These are phyloP conservation scores for Nasonia vitripennis DNA, from an alignment of 1,140 invertebrate genomes.

Conservation along the genomic window DNA sequence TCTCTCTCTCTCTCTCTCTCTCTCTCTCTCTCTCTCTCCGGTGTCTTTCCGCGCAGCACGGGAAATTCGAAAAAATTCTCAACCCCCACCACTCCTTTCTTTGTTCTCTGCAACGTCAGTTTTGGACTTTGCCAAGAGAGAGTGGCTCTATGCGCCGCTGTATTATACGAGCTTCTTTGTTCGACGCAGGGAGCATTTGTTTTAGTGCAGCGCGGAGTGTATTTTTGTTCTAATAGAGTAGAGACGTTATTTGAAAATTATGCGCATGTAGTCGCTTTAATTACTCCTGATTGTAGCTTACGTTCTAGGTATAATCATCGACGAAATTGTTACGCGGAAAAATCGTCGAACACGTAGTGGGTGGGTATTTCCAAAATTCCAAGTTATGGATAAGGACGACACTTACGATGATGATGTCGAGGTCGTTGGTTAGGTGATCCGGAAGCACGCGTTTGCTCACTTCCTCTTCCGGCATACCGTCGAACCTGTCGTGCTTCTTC, in stretches of 20 bases:
- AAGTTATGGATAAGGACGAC: slow-evolving; percentile 49
- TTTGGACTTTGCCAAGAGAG: background rate
- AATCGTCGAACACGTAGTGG: too few relatives aligned
- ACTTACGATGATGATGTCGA: slow-evolving; percentile 99
- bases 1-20: slow-evolving; percentile 5
- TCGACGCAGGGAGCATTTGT: background rate
- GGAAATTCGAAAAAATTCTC: slow-evolving; percentile 35
- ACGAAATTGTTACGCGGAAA: too few relatives aligned
- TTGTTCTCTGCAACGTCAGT: background rate
- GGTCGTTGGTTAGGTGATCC: slow-evolving; percentile 92
- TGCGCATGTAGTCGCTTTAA: too few relatives aligned
- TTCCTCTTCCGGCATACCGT: slow-evolving; percentile 97
- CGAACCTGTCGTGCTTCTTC: slow-evolving; percentile 97
- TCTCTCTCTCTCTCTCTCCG: slow-evolving; percentile 13
- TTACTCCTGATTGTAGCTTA: too few relatives aligned
- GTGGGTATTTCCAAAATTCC: too few relatives aligned
- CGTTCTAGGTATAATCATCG: too few relatives aligned
- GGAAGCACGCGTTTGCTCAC: slow-evolving; percentile 93
- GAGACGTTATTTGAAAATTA: too few relatives aligned
- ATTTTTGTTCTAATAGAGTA: background rate
- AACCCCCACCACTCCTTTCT: background rate
- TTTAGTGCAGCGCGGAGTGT: background rate
- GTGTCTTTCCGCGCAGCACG: background rate
- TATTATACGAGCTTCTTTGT: background rate
- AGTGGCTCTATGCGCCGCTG: background rate